Percentiles rank a stretch among this genome's conserved stretches.
phyloP scores from a whole-genome alignment of 2,113 vertebrate genomes.

The Porphyrio hochstetteri region DNA sequence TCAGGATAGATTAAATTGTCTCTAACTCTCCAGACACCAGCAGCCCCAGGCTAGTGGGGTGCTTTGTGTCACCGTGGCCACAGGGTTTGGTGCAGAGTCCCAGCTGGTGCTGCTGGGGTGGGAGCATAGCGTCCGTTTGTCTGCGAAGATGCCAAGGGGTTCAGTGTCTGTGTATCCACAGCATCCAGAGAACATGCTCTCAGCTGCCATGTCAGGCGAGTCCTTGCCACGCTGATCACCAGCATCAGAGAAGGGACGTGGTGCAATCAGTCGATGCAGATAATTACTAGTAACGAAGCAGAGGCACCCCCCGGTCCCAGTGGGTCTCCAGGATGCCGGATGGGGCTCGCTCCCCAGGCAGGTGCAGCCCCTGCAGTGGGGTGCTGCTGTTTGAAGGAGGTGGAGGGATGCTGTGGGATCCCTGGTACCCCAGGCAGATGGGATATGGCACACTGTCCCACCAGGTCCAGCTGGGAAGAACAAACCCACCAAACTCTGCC shows the following conservation, averaged over 20 bases:
- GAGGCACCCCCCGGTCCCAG: neutral
- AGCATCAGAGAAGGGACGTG: neutral
- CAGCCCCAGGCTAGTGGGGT: neutral
- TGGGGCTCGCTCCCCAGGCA: neutral
- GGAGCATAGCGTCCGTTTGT: too few relatives aligned
- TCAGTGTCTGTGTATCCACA: rapidly evolving
- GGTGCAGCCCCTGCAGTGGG: neutral
- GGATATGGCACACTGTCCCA: neutral
- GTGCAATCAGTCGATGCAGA: neutral
- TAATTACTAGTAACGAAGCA: neutral
- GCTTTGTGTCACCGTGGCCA: neutral
- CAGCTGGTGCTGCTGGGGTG: neutral
- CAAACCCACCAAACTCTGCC: neutral
- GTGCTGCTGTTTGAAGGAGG: neutral
- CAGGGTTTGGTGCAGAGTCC: neutral
- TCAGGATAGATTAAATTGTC: neutral
- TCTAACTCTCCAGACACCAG: neutral
- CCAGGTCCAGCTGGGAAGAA: neutral
- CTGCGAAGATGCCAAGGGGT: rapidly evolving
- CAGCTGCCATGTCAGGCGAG: neutral
- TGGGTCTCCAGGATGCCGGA: neutral
- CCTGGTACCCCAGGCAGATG: neutral
- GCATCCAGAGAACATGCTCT: neutral
- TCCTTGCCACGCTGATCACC: neutral
- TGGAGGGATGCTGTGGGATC: neutral